Percentiles rank a stretch among this genome's conserved stretches.
Evolutionary conservation across 2,797 vertebrate genomes (phyloP).

Genomic region (Paguma larvata): DNA sequence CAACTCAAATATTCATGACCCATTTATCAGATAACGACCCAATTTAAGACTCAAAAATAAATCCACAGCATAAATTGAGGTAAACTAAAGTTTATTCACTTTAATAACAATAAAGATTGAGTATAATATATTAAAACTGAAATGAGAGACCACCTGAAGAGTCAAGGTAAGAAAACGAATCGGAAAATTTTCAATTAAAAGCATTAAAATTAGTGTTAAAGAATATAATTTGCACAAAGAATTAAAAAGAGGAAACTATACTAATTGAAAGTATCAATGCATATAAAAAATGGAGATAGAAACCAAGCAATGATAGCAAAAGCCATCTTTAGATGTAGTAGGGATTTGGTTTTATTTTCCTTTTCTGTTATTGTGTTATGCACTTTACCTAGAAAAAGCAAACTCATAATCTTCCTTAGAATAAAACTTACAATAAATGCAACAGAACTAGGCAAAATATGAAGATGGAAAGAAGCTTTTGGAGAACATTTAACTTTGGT

Average conservation of each 20-base stretch:
- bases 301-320: background rate
- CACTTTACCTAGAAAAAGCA: conserved; percentile 8
- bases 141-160: background rate
- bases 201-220: conserved; percentile 26
- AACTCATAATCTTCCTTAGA: background rate
- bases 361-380: background rate
- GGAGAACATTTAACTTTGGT: conserved; percentile 5
- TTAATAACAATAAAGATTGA: background rate
- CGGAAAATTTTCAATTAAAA: background rate
- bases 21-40: background rate
- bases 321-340: background rate
- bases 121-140: conserved; percentile 43
- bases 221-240: conserved; percentile 46
- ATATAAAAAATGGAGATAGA: background rate
- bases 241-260: background rate
- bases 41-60: conserved; percentile 56
- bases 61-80: background rate
- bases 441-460: conserved; percentile 2
- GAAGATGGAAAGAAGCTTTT: background rate
- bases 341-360: background rate
- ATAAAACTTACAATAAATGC: background rate
- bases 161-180: background rate
- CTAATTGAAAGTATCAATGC: background rate
- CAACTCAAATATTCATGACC: background rate
- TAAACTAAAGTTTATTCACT: conserved; percentile 41